Percentiles rank a stretch among this genome's conserved stretches.
Evolutionary conservation across 2,113 vertebrate genomes (phyloP).

Genomic region (Indri indri): DNA sequence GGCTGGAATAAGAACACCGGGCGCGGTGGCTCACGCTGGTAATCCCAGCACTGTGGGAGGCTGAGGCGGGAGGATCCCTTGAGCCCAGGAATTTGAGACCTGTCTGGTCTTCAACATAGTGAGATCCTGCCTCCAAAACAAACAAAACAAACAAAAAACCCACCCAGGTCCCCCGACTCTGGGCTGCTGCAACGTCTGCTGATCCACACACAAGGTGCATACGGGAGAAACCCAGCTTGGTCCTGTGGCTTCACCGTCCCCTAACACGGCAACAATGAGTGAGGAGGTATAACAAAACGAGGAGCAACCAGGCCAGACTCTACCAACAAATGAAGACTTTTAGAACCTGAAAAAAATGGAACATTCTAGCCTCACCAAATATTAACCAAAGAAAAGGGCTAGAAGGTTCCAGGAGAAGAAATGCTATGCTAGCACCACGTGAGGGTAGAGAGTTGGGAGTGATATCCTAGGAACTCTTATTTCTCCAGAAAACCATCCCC

Average conservation of each 20-base stretch:
- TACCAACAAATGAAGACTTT: conserved; percentile 33
- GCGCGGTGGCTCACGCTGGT: no score
- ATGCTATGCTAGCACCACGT: not conserved
- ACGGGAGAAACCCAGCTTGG: not conserved
- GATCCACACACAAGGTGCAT: rapidly evolving
- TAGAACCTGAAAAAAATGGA: not conserved
- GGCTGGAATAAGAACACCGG: not conserved
- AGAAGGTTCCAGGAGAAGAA: conserved; percentile 57
- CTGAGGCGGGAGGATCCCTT: no score
- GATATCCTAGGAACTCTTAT: not conserved
- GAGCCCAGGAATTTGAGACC: no score
- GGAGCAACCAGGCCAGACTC: not conserved
- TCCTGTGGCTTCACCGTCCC: not conserved
- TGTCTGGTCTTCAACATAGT: no score
- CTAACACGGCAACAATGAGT: not conserved
- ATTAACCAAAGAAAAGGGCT: conserved; percentile 30
- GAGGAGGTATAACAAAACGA: not conserved
- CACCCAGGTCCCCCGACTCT: not conserved
- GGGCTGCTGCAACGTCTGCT: not conserved
- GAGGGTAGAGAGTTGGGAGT: conserved; percentile 8
- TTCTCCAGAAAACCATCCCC: conserved; percentile 56
- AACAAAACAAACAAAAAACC: no score
- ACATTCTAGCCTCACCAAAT: conserved; percentile 41
- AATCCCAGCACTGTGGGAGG: no score
- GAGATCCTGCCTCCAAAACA: no score